Conservation (phyloP, 2,113 vertebrate genomes). For the Tympanuchus pallidicinctus region DNA sequence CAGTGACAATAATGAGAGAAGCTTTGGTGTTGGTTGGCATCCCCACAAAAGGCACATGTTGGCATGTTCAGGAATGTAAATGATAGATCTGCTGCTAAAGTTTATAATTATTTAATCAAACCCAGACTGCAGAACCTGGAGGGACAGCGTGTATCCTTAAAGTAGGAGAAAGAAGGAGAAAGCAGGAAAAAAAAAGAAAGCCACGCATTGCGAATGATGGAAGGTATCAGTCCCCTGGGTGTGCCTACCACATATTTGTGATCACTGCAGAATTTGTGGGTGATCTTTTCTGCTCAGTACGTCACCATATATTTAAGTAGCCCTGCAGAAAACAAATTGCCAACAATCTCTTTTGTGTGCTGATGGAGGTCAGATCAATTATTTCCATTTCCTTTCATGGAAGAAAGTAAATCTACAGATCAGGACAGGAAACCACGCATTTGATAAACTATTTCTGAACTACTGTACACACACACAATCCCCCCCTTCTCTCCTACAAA, state of each 20-base stretch:
- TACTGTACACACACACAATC: neutral
- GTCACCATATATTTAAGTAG: neutral
- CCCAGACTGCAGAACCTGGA: slow-evolving; percentile 76
- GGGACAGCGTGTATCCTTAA: slow-evolving; percentile 60
- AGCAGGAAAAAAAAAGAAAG: slow-evolving; percentile 39
- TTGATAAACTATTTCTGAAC: slow-evolving; percentile 60
- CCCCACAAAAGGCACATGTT: slow-evolving; percentile 75
- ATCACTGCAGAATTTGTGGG: neutral
- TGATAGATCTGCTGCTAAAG: slow-evolving; percentile 77
- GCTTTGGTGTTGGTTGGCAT: slow-evolving; percentile 75
- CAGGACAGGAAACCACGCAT: slow-evolving; percentile 61
- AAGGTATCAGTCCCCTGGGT: slow-evolving; percentile 11
- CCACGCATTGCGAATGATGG: slow-evolving; percentile 15
- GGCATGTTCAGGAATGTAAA: slow-evolving; percentile 78
- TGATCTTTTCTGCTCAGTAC: neutral
- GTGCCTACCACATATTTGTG: slow-evolving; percentile 7
- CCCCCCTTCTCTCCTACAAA: neutral
- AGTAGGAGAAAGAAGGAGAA: slow-evolving; percentile 6
- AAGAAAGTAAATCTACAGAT: slow-evolving; percentile 58
- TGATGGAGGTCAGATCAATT: slow-evolving; percentile 62
- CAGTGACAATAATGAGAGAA: slow-evolving; percentile 70
- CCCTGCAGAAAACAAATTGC: slow-evolving; percentile 39
- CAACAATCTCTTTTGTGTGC: slow-evolving; percentile 28
- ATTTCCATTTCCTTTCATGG: slow-evolving; percentile 64
- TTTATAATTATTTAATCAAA: slow-evolving; percentile 84